Evolutionary conservation across 2,113 vertebrate genomes (phyloP).

Genomic region (Uropsilus gracilis): DNA sequence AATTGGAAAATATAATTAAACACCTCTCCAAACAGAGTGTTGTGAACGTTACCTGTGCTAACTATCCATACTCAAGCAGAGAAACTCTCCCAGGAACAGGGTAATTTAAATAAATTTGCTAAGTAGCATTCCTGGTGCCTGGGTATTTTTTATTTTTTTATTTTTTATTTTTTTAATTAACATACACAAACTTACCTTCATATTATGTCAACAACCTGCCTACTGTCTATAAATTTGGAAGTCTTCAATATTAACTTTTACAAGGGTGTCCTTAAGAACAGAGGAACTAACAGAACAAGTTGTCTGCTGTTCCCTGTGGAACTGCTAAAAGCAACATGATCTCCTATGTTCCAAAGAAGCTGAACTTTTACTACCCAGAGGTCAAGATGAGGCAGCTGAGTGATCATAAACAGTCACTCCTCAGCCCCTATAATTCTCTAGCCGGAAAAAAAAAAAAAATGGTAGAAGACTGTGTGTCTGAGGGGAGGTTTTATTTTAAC

Average conservation of each 20-base stretch:
- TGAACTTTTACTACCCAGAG: background rate
- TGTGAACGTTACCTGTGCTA: slow-evolving; percentile 40
- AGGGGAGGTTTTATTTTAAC: slow-evolving; percentile 1
- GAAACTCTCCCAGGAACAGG: slow-evolving; percentile 47
- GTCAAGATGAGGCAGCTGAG: background rate
- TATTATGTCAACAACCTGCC: slow-evolving; percentile 52
- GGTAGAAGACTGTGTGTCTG: background rate
- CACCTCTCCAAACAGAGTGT: slow-evolving; percentile 57
- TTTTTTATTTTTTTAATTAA: slow-evolving; percentile 63
- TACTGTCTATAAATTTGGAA: slow-evolving; percentile 27
- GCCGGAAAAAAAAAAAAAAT: slow-evolving; percentile 10
- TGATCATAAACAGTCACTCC: background rate
- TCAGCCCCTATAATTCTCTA: background rate
- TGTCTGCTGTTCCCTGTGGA: background rate
- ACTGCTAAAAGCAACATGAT: slow-evolving; percentile 17
- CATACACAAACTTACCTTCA: background rate
- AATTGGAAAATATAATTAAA: slow-evolving; percentile 67
- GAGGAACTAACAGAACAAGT: slow-evolving; percentile 20
- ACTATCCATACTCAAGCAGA: slow-evolving; percentile 28
- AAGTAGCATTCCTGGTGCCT: slow-evolving; percentile 8
- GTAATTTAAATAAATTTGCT: slow-evolving; percentile 69
- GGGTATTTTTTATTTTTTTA: background rate
- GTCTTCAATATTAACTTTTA: slow-evolving; percentile 38
- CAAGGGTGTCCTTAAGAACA: slow-evolving; percentile 18
- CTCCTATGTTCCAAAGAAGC: background rate